phyloP scores from a whole-genome alignment of 1,140 invertebrate species.

The Papilio dardanus region DNA sequence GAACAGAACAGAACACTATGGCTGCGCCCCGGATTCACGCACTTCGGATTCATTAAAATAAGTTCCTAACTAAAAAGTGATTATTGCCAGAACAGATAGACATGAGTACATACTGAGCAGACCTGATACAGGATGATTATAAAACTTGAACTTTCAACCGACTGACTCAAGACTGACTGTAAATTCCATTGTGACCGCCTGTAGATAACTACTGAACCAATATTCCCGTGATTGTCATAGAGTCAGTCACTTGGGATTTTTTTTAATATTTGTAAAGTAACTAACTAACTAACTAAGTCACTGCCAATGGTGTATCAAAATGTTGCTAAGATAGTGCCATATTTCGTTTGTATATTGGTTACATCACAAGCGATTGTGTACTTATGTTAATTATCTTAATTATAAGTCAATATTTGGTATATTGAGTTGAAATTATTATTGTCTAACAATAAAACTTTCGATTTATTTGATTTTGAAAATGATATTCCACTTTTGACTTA shows the following conservation, averaged over 20 bases:
- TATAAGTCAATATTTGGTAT: constrained; percentile 9
- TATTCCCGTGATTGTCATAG: no score
- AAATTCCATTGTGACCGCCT: background rate
- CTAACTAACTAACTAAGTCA: background rate
- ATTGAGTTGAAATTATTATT: constrained; percentile 21
- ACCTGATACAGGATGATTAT: no score
- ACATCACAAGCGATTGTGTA: constrained; percentile 35
- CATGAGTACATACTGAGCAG: no score
- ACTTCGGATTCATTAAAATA: constrained; percentile 74
- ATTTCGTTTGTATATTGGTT: constrained; percentile 10
- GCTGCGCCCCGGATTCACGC: constrained; percentile 65
- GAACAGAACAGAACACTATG: constrained; percentile 69
- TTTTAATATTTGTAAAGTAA: background rate
- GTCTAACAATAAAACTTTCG: constrained; percentile 6
- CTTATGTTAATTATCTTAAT: constrained; percentile 22
- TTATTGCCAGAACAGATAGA: background rate
- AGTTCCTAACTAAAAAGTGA: constrained; percentile 65
- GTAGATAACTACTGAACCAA: no score
- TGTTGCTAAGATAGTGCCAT: constrained; percentile 30
- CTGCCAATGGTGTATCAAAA: constrained; percentile 20
- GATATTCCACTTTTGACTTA: background rate
- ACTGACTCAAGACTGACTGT: constrained; percentile 33
- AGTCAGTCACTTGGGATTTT: no score
- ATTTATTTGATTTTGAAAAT: background rate
- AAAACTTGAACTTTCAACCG: no score